These are phyloP conservation scores for Meda fulgida DNA, from an alignment of 2,797 vertebrate genomes.

Conservation along the genomic window DNA sequence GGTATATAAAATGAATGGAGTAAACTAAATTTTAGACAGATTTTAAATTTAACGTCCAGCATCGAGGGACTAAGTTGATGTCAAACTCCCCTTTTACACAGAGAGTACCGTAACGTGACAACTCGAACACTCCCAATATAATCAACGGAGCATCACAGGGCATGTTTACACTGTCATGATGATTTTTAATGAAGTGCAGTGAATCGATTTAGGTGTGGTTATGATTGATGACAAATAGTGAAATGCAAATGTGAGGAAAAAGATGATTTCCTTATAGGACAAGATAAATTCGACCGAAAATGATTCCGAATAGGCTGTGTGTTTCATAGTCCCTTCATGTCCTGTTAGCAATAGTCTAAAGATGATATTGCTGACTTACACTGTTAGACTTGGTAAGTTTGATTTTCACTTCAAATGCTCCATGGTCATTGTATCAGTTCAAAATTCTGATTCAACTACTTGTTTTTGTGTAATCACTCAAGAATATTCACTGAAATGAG, in stretches of 20 bases:
- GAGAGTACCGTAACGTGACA: neutral
- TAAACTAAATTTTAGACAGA: neutral
- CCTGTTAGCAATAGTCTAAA: neutral
- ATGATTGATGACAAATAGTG: slow-evolving; percentile 4
- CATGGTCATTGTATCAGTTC: neutral
- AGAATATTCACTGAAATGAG: neutral
- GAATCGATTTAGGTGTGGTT: neutral
- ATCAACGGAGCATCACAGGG: slow-evolving; percentile 1
- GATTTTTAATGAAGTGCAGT: slow-evolving; percentile 3
- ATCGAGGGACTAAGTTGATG: neutral
- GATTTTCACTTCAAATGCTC: neutral
- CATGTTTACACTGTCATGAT: neutral
- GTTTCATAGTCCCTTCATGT: neutral
- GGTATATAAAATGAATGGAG: neutral
- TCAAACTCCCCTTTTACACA: slow-evolving; percentile 32
- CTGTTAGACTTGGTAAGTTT: neutral
- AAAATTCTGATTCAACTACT: neutral
- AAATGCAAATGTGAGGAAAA: neutral
- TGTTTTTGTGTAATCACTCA: neutral
- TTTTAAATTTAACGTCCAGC: neutral
- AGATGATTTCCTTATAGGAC: neutral
- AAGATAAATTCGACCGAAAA: neutral
- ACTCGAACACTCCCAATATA: neutral
- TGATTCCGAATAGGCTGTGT: neutral
- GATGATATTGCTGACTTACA: neutral